A percentile compares a stretch with the other conserved stretches of the same genome.
phyloP scores from a whole-genome alignment of 2,797 vertebrate genomes.

The Melanitta fusca region DNA sequence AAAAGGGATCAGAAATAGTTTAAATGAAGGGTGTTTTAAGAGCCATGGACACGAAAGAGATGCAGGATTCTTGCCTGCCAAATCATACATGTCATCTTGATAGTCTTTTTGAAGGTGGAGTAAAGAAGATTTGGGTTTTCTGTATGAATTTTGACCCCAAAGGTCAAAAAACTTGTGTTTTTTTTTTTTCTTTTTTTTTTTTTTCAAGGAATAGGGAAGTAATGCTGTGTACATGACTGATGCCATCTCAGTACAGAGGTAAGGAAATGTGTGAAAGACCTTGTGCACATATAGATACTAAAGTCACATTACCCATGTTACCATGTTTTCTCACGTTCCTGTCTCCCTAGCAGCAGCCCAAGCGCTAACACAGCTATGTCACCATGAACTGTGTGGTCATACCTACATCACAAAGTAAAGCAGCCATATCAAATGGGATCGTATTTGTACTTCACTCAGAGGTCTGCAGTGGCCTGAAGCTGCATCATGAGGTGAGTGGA shows the following conservation, averaged over 20 bases:
- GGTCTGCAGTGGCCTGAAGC: neutral
- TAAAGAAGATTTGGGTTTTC: neutral
- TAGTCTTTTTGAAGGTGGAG: neutral
- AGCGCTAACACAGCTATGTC: neutral
- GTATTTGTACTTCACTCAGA: neutral
- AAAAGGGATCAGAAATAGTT: neutral
- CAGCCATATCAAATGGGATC: neutral
- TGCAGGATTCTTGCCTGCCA: neutral
- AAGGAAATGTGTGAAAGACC: neutral
- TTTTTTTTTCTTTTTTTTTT: neutral
- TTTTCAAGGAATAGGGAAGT: neutral
- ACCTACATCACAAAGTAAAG: neutral
- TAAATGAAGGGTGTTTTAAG: neutral
- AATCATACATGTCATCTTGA: neutral
- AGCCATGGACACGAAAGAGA: neutral
- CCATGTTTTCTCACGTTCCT: neutral
- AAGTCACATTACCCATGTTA: neutral
- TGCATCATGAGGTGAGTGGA: neutral
- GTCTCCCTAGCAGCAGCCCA: neutral
- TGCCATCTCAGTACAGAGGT: neutral
- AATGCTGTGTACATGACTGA: neutral
- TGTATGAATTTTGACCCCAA: neutral
- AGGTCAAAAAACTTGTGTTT: neutral
- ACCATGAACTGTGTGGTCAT: neutral
- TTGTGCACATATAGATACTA: neutral